phyloP scores from a whole-genome alignment of 2,797 vertebrate species.

The Hydrocynus forskahlii region DNA sequence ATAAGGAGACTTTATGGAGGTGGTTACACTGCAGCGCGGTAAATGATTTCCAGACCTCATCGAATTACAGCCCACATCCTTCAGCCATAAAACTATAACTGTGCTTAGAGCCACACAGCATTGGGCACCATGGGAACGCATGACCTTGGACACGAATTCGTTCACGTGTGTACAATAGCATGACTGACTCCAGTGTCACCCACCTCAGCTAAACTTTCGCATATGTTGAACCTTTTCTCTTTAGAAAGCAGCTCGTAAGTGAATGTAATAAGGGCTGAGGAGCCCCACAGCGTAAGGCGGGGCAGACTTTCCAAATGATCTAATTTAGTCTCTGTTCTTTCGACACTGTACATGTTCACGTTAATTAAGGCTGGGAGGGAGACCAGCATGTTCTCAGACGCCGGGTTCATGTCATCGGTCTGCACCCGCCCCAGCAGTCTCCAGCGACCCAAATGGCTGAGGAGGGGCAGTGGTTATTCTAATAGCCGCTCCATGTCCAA shows the following conservation, averaged over 20 bases:
- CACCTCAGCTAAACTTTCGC: constrained; percentile 37
- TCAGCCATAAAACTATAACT: constrained; percentile 55
- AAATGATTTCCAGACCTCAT: constrained; percentile 60
- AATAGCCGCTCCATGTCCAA: constrained; percentile 21
- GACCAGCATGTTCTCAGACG: constrained; percentile 23
- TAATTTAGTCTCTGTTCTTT: constrained; percentile 35
- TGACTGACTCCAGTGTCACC: constrained; percentile 35
- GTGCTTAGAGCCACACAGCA: constrained; percentile 31
- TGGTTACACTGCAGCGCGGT: constrained; percentile 45
- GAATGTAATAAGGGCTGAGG: constrained; percentile 9
- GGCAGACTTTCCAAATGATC: constrained; percentile 34
- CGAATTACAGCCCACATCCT: constrained; percentile 28
- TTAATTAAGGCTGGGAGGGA: constrained; percentile 38
- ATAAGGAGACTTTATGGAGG: constrained; percentile 54
- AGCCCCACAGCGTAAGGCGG: constrained; percentile 28
- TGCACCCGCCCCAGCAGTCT: constrained; percentile 39
- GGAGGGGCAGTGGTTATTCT: constrained; percentile 27
- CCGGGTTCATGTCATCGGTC: constrained; percentile 46
- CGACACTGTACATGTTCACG: constrained; percentile 42
- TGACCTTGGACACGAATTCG: constrained; percentile 34
- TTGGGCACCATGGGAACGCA: constrained; percentile 27
- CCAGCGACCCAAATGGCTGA: constrained; percentile 38
- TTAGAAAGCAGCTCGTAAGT: not conserved
- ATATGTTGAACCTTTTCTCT: constrained; percentile 16
- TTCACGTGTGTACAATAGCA: constrained; percentile 29